phyloP scores from a whole-genome alignment of 2,888 invertebrate species.

The Parapristionchus giblindavisi region DNA sequence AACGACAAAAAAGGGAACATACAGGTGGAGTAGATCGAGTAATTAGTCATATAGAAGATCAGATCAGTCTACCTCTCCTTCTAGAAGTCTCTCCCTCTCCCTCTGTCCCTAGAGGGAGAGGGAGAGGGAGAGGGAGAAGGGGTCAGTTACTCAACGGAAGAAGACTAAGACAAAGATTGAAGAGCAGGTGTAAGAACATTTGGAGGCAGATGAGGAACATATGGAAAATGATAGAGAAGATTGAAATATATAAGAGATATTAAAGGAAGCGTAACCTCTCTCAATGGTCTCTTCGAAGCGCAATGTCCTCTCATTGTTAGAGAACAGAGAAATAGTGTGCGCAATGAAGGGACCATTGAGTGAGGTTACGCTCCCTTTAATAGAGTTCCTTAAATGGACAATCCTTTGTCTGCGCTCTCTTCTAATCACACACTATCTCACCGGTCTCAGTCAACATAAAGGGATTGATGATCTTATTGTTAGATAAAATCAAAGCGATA shows the following conservation, averaged over 20 bases:
- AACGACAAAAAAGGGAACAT: conserved; percentile 3
- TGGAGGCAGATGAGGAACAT: conserved; percentile 36
- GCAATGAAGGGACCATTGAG: no score
- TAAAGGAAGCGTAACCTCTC: conserved; percentile 27
- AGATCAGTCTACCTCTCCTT: conserved; percentile 23
- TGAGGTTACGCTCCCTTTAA: no score
- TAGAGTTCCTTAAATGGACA: no score
- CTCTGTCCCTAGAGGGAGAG: no score
- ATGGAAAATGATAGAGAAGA: conserved; percentile 14
- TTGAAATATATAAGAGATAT: conserved; percentile 17
- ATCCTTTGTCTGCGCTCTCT: conserved; percentile 15
- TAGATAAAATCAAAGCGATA: no score
- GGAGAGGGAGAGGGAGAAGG: no score
- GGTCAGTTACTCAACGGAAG: conserved; percentile 33
- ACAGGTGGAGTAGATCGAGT: conserved; percentile 24
- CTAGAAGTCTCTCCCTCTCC: background rate
- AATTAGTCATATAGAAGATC: conserved; percentile 13
- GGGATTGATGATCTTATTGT: no score
- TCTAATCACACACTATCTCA: no score
- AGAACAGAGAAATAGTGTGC: no score
- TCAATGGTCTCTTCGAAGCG: background rate
- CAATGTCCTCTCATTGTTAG: background rate
- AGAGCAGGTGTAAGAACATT: conserved; percentile 29
- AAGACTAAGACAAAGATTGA: background rate
- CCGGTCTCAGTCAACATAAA: no score